These are phyloP conservation scores for Lepus timidus DNA, from an alignment of 2,113 vertebrate species.

Conservation along the genomic window DNA sequence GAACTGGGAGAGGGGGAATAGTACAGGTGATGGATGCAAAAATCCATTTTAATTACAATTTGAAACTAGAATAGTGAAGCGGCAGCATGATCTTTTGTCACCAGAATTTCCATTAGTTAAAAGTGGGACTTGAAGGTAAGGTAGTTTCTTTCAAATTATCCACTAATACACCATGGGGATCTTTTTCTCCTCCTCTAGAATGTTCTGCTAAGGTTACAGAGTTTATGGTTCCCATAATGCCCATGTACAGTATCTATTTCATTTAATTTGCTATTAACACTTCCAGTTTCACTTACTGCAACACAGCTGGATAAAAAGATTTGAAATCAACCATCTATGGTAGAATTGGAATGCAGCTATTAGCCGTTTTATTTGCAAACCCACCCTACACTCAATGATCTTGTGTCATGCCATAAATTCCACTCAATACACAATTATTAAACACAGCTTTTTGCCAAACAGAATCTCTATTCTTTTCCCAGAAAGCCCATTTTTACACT, in stretches of 20 bases:
- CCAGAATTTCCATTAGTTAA: constrained; percentile 75
- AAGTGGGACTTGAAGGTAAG: constrained; percentile 67
- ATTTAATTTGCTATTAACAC: constrained; percentile 82
- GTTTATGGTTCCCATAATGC: constrained; percentile 80
- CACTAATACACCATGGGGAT: constrained; percentile 51
- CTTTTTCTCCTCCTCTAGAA: constrained; percentile 68
- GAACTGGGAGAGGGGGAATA: background rate
- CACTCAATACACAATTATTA: constrained; percentile 39
- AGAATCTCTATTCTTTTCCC: background rate
- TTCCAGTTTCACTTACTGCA: constrained; percentile 78
- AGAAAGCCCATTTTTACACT: background rate
- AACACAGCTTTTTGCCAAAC: constrained; percentile 6
- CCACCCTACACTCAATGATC: background rate
- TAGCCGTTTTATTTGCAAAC: constrained; percentile 71
- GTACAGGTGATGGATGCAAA: background rate
- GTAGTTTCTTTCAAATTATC: constrained; percentile 73
- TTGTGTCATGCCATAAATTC: constrained; percentile 44
- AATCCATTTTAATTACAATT: constrained; percentile 66
- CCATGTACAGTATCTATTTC: constrained; percentile 82
- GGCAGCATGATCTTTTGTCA: constrained; percentile 67
- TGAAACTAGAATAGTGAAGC: constrained; percentile 71
- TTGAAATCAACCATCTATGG: constrained; percentile 71
- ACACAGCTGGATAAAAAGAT: constrained; percentile 81
- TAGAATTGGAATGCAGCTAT: constrained; percentile 66
- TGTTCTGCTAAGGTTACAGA: constrained; percentile 73